These are phyloP conservation scores for Drosophila algonquin DNA, from an alignment of 2,888 invertebrate species.

Conservation along the genomic window DNA sequence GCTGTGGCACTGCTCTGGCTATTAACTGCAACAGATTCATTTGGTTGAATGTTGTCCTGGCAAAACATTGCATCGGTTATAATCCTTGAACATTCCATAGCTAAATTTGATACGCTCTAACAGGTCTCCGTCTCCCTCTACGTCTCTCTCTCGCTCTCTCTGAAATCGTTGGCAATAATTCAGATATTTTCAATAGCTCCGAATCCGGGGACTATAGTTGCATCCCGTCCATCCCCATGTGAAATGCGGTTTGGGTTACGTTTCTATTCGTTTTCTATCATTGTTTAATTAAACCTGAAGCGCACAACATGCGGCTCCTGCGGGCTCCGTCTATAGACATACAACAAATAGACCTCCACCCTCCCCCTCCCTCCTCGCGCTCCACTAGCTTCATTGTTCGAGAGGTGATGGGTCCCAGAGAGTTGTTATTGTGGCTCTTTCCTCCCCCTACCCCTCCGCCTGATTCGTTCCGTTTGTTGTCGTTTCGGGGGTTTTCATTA, in stretches of 20 bases:
- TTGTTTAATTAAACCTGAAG: slow-evolving; percentile 78
- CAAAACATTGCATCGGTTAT: no score
- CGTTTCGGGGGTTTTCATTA: slow-evolving; percentile 66
- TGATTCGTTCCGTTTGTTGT: slow-evolving; percentile 35
- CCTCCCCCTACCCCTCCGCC: not conserved
- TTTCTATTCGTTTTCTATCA: slow-evolving; percentile 63
- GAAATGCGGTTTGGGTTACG: slow-evolving; percentile 40
- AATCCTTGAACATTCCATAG: no score
- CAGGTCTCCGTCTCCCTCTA: no score
- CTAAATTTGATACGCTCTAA: no score
- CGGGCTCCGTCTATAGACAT: slow-evolving; percentile 37
- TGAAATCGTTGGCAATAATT: not conserved
- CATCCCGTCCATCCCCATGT: not conserved
- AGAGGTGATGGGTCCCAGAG: slow-evolving; percentile 4
- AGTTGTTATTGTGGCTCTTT: slow-evolving; percentile 19
- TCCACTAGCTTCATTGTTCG: no score
- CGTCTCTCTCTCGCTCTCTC: no score
- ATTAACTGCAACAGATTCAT: not conserved
- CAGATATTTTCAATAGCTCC: not conserved
- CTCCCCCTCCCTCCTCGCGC: not conserved
- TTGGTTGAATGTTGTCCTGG: not conserved
- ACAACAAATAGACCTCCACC: slow-evolving; percentile 31
- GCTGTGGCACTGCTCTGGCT: not conserved
- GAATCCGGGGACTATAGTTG: slow-evolving; percentile 9
- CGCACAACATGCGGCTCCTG: slow-evolving; percentile 70